A percentile compares a stretch with the other conserved stretches of the same genome.
Conservation (phyloP, 2,888 invertebrate genomes). For the Nephrotoma guestfalica region DNA sequence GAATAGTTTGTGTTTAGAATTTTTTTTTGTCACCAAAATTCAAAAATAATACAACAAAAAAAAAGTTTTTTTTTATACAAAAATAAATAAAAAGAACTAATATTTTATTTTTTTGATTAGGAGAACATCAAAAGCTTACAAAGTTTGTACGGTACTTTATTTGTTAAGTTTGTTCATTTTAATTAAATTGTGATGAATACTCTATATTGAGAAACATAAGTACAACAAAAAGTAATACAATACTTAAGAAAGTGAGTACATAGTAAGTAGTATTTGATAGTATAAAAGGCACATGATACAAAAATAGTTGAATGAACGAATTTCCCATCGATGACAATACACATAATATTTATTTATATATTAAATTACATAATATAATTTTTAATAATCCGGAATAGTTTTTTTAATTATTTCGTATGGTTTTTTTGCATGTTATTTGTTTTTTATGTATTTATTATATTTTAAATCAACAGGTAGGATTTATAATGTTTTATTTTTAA, state of each 20-base stretch:
- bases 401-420: background rate
- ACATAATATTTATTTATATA: background rate
- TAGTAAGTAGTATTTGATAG: background rate
- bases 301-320: background rate
- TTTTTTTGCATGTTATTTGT: background rate
- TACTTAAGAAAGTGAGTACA: background rate
- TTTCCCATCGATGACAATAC: background rate
- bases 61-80: background rate
- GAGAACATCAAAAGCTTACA: background rate
- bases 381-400: background rate
- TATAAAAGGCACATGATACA: background rate
- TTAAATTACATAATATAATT: background rate
- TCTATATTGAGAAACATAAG: background rate
- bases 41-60: background rate
- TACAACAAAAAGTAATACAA: background rate
- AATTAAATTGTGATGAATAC: background rate
- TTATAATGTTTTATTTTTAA: background rate
- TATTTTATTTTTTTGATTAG: background rate
- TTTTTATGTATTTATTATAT: background rate
- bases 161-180: background rate
- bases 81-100: background rate
- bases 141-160: background rate
- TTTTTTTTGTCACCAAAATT: conserved; percentile 9
- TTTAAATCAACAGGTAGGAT: background rate
- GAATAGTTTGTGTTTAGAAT: background rate